These are phyloP conservation scores for Takifugu flavidus DNA, from an alignment of 2,113 vertebrate species.

Conservation along the genomic window DNA sequence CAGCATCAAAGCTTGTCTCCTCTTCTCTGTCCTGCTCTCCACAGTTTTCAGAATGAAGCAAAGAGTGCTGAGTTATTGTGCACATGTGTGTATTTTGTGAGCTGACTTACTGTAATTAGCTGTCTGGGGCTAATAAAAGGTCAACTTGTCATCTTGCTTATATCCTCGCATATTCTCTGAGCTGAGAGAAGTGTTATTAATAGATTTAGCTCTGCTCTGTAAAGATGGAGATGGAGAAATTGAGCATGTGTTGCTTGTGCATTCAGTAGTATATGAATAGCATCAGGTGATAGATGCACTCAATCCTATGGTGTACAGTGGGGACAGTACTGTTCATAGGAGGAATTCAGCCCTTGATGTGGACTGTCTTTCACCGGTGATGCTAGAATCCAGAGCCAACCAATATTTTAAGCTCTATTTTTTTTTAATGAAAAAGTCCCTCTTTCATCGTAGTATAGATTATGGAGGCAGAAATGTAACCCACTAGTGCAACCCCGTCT, in stretches of 20 bases:
- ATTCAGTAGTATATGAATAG: slow-evolving; percentile 53
- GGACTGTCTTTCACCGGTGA: not conserved
- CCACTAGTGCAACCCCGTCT: too few relatives aligned
- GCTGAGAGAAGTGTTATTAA: slow-evolving; percentile 42
- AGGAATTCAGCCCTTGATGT: slow-evolving; percentile 12
- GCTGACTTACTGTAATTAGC: slow-evolving; percentile 22
- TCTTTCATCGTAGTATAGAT: too few relatives aligned
- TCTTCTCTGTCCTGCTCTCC: not conserved
- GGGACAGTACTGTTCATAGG: slow-evolving; percentile 20
- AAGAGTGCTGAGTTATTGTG: not conserved
- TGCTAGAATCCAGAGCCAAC: too few relatives aligned
- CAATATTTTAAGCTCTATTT: too few relatives aligned
- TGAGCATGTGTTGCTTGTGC: slow-evolving; percentile 44
- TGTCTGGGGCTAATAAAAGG: slow-evolving; percentile 43
- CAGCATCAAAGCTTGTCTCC: slow-evolving; percentile 11
- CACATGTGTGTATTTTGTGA: not conserved
- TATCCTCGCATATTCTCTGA: slow-evolving; percentile 24
- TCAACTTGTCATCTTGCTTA: slow-evolving; percentile 28
- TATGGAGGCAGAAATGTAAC: too few relatives aligned
- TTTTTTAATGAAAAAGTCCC: too few relatives aligned
- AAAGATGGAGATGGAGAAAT: slow-evolving; percentile 11
- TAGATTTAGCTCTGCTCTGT: slow-evolving; percentile 22
- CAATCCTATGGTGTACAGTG: slow-evolving; percentile 11
- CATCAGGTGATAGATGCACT: slow-evolving; percentile 38
- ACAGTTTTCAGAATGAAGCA: not conserved